Percentiles rank a stretch among this genome's conserved stretches.
Evolutionary conservation across 2,113 vertebrate species (phyloP).

Genomic region (Thinocorus orbignyianus): DNA sequence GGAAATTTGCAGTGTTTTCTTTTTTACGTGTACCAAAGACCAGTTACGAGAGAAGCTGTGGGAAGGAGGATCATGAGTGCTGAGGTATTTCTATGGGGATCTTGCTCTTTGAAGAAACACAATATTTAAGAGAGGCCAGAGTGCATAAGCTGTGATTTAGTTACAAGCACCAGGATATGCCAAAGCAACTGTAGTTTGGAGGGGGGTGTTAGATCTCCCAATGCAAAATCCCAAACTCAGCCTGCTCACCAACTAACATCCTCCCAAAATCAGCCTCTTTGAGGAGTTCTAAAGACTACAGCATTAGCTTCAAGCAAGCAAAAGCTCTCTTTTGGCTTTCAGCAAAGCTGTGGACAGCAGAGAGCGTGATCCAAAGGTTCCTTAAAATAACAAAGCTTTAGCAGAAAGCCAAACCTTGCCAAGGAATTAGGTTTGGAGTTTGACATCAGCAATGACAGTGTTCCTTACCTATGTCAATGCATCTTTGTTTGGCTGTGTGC

Average conservation of each 20-base stretch:
- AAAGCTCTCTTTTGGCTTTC: neutral
- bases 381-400: constrained; percentile 31
- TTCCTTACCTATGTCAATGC: constrained; percentile 93
- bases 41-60: neutral
- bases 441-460: neutral
- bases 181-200: neutral
- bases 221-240: neutral
- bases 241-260: neutral
- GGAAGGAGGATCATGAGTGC: neutral
- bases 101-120: neutral
- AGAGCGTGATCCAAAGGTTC: neutral
- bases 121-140: neutral
- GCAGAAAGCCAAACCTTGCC: constrained; percentile 53
- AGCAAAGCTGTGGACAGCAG: neutral
- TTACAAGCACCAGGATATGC: neutral
- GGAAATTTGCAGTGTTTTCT: constrained; percentile 11
- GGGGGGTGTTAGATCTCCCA: neutral
- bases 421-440: constrained; percentile 40
- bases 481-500: constrained; percentile 97
- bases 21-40: neutral
- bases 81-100: neutral
- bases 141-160: neutral
- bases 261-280: neutral
- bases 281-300: neutral
- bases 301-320: neutral